Evolutionary conservation across 2,888 invertebrate genomes (phyloP).

Genomic region (Phania funesta): DNA sequence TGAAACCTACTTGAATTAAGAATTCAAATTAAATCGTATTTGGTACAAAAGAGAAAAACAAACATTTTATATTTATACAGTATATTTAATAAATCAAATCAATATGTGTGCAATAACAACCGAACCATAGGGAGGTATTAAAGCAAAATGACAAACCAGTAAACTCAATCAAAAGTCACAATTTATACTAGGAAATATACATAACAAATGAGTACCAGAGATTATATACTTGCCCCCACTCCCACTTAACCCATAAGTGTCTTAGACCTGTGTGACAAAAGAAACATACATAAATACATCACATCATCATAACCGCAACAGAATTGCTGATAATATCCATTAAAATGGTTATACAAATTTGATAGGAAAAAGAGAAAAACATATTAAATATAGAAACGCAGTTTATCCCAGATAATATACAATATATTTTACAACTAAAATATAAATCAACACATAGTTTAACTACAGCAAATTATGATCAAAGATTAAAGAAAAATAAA

Average conservation of each 20-base stretch:
- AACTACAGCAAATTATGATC: conserved; percentile 26
- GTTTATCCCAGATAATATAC: conserved; percentile 18
- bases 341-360: neutral
- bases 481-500: conserved; percentile 27
- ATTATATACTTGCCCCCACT: conserved; percentile 11
- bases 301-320: neutral
- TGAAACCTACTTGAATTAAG: conserved; percentile 14
- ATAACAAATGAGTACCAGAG: conserved; percentile 1
- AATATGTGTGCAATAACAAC: conserved; percentile 61
- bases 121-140: conserved; percentile 43
- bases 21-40: conserved; percentile 24
- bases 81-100: conserved; percentile 30
- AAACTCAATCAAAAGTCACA: conserved; percentile 60
- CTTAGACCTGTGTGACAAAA: conserved; percentile 48
- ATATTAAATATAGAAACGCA: neutral
- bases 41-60: conserved; percentile 37
- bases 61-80: conserved; percentile 7
- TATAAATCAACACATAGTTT: neutral
- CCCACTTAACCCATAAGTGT: conserved; percentile 52
- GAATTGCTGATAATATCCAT: conserved; percentile 13
- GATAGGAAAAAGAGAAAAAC: neutral
- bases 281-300: neutral
- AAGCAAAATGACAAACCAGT: conserved; percentile 26
- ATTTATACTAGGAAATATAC: neutral
- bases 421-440: conserved; percentile 9